phyloP scores from a whole-genome alignment of 2,888 invertebrate genomes.

The Miltochrista miniata region DNA sequence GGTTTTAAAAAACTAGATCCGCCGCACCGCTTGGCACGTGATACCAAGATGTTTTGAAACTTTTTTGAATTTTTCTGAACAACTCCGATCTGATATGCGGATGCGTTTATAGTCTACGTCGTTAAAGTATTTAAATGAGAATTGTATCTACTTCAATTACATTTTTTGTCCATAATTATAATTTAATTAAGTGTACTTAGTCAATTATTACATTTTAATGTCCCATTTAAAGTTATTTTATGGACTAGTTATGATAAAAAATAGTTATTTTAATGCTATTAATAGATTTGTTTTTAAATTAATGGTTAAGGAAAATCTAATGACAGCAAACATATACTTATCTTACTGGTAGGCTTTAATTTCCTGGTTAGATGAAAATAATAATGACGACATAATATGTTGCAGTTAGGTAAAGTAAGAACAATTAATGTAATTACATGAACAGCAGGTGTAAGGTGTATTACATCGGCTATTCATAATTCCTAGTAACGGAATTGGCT shows the following conservation, averaged over 20 bases:
- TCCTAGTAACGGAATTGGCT: slow-evolving; percentile 76
- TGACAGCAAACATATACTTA: no score
- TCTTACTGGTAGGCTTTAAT: no score
- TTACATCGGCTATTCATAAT: slow-evolving; percentile 70
- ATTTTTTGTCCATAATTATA: no score
- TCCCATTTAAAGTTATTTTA: no score
- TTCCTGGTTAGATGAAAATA: no score
- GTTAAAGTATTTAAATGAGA: slow-evolving; percentile 1
- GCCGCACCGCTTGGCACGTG: slow-evolving; percentile 48
- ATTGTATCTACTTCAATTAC: background rate
- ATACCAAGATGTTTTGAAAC: slow-evolving; percentile 37
- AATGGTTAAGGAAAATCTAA: no score
- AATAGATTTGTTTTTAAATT: background rate
- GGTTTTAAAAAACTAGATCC: slow-evolving; percentile 57
- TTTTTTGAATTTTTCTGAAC: slow-evolving; percentile 19
- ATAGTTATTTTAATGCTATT: background rate
- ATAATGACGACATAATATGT: no score
- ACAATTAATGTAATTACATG: slow-evolving; percentile 76
- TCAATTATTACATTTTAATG: background rate
- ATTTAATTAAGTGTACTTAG: no score
- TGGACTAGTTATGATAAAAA: no score
- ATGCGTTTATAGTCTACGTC: slow-evolving; percentile 18
- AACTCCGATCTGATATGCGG: slow-evolving; percentile 2
- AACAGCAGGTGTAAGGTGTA: slow-evolving; percentile 73
- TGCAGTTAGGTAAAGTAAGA: slow-evolving; percentile 22